Conservation (phyloP, 2,797 vertebrate genomes). For the Ctenosaura bakeri region DNA sequence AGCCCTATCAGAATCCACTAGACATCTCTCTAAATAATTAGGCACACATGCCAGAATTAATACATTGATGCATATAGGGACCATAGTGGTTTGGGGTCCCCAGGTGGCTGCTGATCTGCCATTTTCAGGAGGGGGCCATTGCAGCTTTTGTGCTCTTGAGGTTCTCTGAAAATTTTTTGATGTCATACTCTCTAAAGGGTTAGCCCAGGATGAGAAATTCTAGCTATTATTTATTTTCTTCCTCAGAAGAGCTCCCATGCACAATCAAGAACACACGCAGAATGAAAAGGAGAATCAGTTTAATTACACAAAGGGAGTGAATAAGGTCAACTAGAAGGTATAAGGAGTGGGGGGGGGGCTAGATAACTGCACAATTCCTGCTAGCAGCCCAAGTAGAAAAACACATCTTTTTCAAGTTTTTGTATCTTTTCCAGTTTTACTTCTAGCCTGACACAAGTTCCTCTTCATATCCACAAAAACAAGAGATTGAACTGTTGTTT, state of each 20-base stretch:
- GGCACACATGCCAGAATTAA: conserved; percentile 74
- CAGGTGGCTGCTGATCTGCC: conserved; percentile 72
- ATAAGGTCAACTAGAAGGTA: conserved; percentile 76
- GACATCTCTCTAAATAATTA: conserved; percentile 73
- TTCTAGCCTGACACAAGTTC: conserved; percentile 60
- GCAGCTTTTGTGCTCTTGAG: conserved; percentile 64
- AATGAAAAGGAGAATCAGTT: conserved; percentile 81
- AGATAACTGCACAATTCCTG: not conserved
- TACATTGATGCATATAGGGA: conserved; percentile 63
- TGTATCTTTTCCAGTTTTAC: conserved; percentile 59
- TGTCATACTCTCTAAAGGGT: conserved; percentile 68
- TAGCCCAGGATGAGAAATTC: conserved; percentile 62
- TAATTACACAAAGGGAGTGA: conserved; percentile 81
- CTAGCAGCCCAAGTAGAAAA: not conserved
- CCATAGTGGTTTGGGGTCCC: conserved; percentile 69
- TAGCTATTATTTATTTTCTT: conserved; percentile 77
- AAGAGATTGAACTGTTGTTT: conserved; percentile 61
- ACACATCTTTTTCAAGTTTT: conserved; percentile 56
- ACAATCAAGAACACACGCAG: conserved; percentile 77
- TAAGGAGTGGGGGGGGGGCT: conserved; percentile 44
- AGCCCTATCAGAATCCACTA: conserved; percentile 69
- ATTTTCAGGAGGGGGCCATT: conserved; percentile 66
- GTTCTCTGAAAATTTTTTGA: conserved; percentile 67
- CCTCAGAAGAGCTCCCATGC: conserved; percentile 71
- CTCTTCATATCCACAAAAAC: conserved; percentile 55